phyloP scores from a whole-genome alignment of 2,888 invertebrate species.

The Lomographa bimaculata region DNA sequence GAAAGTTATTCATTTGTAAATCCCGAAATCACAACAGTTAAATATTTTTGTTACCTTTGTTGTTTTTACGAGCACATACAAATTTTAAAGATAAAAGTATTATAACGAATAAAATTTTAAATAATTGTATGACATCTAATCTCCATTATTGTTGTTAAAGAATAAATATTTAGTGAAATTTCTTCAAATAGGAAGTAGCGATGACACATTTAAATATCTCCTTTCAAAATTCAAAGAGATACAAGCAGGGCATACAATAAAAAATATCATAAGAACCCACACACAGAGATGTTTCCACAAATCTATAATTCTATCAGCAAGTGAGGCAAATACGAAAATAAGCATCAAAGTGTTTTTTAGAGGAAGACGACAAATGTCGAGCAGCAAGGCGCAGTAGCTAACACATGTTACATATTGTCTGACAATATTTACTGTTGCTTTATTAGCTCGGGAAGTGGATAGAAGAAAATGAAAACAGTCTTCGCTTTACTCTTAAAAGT shows the following conservation, averaged over 20 bases:
- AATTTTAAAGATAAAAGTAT: slow-evolving; percentile 18
- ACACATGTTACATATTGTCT: slow-evolving; percentile 80
- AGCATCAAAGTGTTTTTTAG: slow-evolving; percentile 81
- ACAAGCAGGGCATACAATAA: slow-evolving; percentile 61
- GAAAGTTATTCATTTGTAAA: slow-evolving; percentile 2
- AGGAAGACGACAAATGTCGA: slow-evolving; percentile 76
- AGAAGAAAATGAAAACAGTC: slow-evolving; percentile 66
- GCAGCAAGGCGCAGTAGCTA: slow-evolving; percentile 69
- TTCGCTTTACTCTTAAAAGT: slow-evolving; percentile 50
- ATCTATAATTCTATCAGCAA: slow-evolving; percentile 79
- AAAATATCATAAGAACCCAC: slow-evolving; percentile 67
- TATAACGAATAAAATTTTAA: slow-evolving; percentile 15
- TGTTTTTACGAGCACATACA: slow-evolving; percentile 6
- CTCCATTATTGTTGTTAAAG: slow-evolving; percentile 52
- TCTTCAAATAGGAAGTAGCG: slow-evolving; percentile 73
- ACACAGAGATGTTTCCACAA: slow-evolving; percentile 74
- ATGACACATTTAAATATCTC: slow-evolving; percentile 77
- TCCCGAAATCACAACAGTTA: background rate
- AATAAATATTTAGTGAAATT: slow-evolving; percentile 62
- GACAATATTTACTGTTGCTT: slow-evolving; percentile 79
- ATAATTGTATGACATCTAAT: slow-evolving; percentile 46
- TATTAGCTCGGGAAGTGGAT: slow-evolving; percentile 66
- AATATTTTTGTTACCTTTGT: slow-evolving; percentile 4
- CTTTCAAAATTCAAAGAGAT: slow-evolving; percentile 73
- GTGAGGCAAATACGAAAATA: slow-evolving; percentile 77